Evolutionary conservation across 2,888 invertebrate genomes (phyloP).

Genomic region (Amitus sp.): DNA sequence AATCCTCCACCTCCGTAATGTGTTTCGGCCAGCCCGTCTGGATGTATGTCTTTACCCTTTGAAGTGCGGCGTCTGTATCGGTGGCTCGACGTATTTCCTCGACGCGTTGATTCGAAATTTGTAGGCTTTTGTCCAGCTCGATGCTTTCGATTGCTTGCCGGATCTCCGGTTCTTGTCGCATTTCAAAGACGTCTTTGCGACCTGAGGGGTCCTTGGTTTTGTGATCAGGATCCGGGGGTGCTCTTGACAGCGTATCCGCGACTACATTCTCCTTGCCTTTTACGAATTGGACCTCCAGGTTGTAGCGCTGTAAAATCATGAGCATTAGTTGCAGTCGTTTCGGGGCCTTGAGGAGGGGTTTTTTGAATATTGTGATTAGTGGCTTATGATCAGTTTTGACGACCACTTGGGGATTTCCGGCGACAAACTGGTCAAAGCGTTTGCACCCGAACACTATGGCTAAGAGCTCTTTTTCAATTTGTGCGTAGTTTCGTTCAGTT

Average conservation of each 20-base stretch:
- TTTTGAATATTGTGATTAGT: constrained; percentile 46
- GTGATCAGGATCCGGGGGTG: too few species aligned
- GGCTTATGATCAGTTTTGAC: constrained; percentile 52
- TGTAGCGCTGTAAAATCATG: constrained; percentile 12
- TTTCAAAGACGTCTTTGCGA: neutral
- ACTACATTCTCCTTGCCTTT: constrained; percentile 13
- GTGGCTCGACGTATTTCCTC: neutral
- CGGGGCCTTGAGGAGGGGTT: constrained; percentile 28
- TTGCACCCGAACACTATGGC: constrained; percentile 51
- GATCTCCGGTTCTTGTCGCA: neutral
- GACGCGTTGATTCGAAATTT: neutral
- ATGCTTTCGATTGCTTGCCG: neutral
- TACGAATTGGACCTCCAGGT: constrained; percentile 6
- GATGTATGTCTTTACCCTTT: constrained; percentile 32
- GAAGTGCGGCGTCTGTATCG: constrained; percentile 13
- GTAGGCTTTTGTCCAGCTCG: too few species aligned
- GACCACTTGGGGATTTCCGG: constrained; percentile 36
- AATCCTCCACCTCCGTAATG: constrained; percentile 14
- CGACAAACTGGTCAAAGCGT: constrained; percentile 52
- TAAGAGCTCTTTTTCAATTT: constrained; percentile 54
- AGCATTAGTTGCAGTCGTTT: constrained; percentile 13
- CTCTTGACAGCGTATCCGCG: constrained; percentile 11
- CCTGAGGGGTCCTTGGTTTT: neutral
- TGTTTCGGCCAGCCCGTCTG: constrained; percentile 41
- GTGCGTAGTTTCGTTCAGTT: constrained; percentile 45